A percentile compares a stretch with the other conserved stretches of the same genome.
These are phyloP conservation scores for Orestias chungarensis DNA, from an alignment of 2,797 vertebrate genomes.

Conservation along the genomic window DNA sequence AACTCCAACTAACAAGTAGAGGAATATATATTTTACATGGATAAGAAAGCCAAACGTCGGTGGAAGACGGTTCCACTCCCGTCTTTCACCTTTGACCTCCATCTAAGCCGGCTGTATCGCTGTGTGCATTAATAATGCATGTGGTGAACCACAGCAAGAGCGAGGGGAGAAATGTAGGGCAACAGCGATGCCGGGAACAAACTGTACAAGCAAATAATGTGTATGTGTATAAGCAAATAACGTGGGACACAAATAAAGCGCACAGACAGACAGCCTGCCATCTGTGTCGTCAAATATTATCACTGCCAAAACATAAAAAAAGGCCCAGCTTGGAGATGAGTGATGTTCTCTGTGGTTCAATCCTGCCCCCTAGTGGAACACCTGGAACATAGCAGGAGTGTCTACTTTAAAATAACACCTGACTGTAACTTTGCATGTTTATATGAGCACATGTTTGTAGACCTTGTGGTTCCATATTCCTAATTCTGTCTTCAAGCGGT, in stretches of 20 bases:
- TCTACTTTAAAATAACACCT: not conserved
- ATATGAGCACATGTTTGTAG: not conserved
- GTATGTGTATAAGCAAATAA: constrained; percentile 53
- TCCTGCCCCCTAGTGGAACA: constrained; percentile 55
- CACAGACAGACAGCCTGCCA: constrained; percentile 27
- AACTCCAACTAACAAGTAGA: not conserved
- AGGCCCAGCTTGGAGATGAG: constrained; percentile 10
- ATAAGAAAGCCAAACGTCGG: not conserved
- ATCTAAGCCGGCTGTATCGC: constrained; percentile 45
- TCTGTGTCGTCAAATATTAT: constrained; percentile 47
- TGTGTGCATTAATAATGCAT: constrained; percentile 69
- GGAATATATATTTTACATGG: not conserved
- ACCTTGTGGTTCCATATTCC: too few species aligned
- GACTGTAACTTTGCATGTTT: not conserved
- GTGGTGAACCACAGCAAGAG: constrained; percentile 56
- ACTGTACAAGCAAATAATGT: too few species aligned
- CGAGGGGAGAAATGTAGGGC: constrained; percentile 74
- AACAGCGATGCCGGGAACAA: constrained; percentile 59
- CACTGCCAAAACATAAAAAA: constrained; percentile 20
- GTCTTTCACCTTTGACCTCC: constrained; percentile 52
- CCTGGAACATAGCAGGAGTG: constrained; percentile 19
- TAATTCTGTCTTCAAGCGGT: too few species aligned
- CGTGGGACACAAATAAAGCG: constrained; percentile 35
- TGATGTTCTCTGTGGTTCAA: constrained; percentile 30
- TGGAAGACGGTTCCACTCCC: constrained; percentile 29